phyloP scores from a whole-genome alignment of 2,888 invertebrate genomes.

The Ctena decussata region DNA sequence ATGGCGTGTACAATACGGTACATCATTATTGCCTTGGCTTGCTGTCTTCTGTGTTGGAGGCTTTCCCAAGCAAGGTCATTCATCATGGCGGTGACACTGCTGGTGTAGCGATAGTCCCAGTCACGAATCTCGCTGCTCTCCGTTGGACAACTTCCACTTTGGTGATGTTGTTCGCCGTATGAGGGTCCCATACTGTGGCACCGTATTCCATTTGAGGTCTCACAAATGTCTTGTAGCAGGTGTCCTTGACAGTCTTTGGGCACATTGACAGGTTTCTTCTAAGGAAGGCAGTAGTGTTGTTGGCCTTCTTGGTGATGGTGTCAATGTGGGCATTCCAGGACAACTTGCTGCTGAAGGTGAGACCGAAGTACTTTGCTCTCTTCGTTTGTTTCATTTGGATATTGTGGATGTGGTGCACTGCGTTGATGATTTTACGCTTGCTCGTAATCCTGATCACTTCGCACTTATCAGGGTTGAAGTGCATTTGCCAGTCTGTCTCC shows the following conservation, averaged over 20 bases:
- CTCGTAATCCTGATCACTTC: slow-evolving; percentile 34
- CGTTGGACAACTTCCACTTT: not conserved
- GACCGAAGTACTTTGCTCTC: slow-evolving; percentile 19
- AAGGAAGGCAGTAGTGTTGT: slow-evolving; percentile 6
- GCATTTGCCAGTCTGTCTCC: slow-evolving; percentile 18
- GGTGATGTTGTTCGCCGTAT: not conserved
- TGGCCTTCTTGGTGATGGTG: slow-evolving; percentile 10
- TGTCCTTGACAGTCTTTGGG: not conserved
- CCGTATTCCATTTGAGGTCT: not conserved
- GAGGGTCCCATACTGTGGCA: not conserved
- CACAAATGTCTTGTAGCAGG: not conserved
- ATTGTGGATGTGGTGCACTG: slow-evolving; percentile 24
- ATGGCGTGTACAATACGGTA: too few species aligned
- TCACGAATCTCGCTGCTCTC: not conserved
- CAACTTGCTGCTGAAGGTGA: not conserved
- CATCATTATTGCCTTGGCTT: too few species aligned
- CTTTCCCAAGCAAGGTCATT: not conserved
- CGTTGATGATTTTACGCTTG: not conserved
- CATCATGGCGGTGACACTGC: not conserved
- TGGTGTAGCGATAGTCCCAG: not conserved
- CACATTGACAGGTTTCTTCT: not conserved
- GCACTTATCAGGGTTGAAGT: slow-evolving; percentile 47
- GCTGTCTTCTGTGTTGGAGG: not conserved
- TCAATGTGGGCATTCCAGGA: slow-evolving; percentile 12
- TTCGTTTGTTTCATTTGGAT: not conserved